Conservation (phyloP, 2,888 invertebrate species). For the Hypolimnas misippus region DNA sequence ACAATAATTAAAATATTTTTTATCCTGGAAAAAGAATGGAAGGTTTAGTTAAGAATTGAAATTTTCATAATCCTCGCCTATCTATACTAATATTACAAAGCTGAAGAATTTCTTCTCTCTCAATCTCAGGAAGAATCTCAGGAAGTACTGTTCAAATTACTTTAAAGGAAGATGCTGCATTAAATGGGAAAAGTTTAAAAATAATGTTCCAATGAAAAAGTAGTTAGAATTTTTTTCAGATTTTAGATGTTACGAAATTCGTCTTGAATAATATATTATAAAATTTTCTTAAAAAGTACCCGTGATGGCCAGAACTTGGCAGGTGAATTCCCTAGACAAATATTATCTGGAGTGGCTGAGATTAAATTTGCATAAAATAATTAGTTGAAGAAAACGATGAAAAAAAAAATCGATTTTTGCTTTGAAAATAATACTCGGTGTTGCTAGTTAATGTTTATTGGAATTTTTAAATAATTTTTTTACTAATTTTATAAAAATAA, state of each 20-base stretch:
- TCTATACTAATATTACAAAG: too few species aligned
- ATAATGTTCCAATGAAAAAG: background rate
- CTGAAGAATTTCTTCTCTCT: too few species aligned
- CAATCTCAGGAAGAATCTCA: too few species aligned
- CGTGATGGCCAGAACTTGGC: conserved; percentile 18
- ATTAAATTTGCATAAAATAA: conserved; percentile 69
- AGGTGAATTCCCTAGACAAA: conserved; percentile 25
- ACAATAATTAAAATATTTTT: too few species aligned
- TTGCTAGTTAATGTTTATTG: conserved; percentile 30
- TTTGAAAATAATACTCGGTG: conserved; percentile 30
- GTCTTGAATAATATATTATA: conserved; percentile 12
- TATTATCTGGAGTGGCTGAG: conserved; percentile 43
- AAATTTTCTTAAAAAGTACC: conserved; percentile 11
- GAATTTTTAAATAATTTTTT: conserved; percentile 28
- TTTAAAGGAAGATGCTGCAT: background rate
- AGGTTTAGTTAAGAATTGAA: too few species aligned
- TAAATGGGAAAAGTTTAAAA: background rate
- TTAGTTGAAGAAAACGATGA: conserved; percentile 52
- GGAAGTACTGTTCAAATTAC: too few species aligned
- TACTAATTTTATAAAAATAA: background rate
- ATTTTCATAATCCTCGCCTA: too few species aligned
- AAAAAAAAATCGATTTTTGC: conserved; percentile 17
- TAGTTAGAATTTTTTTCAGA: background rate
- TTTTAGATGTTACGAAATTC: conserved; percentile 9
- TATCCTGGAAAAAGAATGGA: too few species aligned